A percentile compares a stretch with the other conserved stretches of the same genome.
phyloP scores from a whole-genome alignment of 2,888 invertebrate genomes.

The Cheilosia vulpina region DNA sequence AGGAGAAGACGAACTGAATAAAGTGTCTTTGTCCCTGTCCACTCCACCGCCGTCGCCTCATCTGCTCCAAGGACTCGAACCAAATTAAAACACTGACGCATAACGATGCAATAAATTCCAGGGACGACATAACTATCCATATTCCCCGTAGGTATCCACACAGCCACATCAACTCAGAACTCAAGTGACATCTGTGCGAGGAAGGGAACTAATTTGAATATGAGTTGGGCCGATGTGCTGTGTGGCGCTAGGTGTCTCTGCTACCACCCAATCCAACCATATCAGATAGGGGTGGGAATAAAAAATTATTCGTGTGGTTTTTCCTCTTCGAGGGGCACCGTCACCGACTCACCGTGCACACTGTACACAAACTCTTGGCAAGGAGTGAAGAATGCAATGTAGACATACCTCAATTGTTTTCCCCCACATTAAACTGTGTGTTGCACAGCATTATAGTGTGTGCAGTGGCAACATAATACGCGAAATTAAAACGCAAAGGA shows the following conservation, averaged over 20 bases:
- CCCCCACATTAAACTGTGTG: background rate
- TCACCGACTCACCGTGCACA: background rate
- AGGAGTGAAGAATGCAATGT: conserved; percentile 24
- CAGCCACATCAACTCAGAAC: background rate
- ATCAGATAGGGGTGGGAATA: conserved; percentile 1
- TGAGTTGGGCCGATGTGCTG: conserved; percentile 29
- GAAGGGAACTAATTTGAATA: conserved; percentile 57
- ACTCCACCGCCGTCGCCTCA: background rate
- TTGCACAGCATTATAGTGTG: conserved; percentile 21
- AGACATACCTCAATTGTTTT: conserved; percentile 39
- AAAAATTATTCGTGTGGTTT: conserved; percentile 52
- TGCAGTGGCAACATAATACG: conserved; percentile 58
- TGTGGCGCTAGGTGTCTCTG: background rate
- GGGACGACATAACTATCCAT: conserved; percentile 31
- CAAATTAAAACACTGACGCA: conserved; percentile 53
- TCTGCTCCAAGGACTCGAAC: conserved; percentile 16
- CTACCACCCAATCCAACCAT: background rate
- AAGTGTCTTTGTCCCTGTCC: background rate
- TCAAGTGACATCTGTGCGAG: conserved; percentile 7
- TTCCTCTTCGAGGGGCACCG: conserved; percentile 24
- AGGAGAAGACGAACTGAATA: background rate
- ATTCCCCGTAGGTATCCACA: background rate
- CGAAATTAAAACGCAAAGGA: conserved; percentile 67
- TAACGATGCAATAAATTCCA: conserved; percentile 64
- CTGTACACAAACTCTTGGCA: conserved; percentile 1